Evolutionary conservation across 2,888 invertebrate species (phyloP), one percentile per base, ranked within the genome.

Genomic region (Lobophora halterata): DNA sequence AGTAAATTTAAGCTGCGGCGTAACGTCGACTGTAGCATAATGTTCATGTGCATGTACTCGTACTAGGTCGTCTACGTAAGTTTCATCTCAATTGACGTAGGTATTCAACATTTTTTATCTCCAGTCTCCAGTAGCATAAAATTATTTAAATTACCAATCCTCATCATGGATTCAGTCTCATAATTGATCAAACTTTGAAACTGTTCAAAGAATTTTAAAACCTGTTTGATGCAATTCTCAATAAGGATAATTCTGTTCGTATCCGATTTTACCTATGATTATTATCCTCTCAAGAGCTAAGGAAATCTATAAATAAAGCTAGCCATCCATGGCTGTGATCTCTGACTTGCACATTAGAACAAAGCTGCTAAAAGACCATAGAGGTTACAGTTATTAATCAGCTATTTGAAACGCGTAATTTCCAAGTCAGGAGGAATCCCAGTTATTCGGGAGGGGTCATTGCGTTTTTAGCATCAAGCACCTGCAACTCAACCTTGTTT

Each of bases 401-500:
- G 28, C 8, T 19, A 7, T 29, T 25, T 6, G 11, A 29, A 8
- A 21, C 8, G 10, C 21, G 41, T 31, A 23, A 36, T 31, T 35
- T 35, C 41, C 35, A 42, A 13, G 14, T 32, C 36, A 30, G 26
- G 14, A 17, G 26, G 38, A 19, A 24, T 52, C 41, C 31, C 38
- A 46, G 34, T 43, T 44, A 49, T 70, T 71, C 54, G 59, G 65
- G 60, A 65, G 62, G 60, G 68, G 68, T 71, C 72, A 68, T 64
- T 60, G 61, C 54, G 58, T 55, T 58, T 62, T 52, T 46, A 35
- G 26, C 30, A 20, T 20, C 30, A 30, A 58, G 63, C 81, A 81
- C 81, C 79, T 83, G 82, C 77, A 73, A 74, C 79, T n/a, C n/a
- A n/a, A n/a, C n/a, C n/a, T 74, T 61, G 80, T 76, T 76, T 65